Evolutionary conservation across 2,113 vertebrate species (phyloP).

Genomic region (Sebastes schlegelii): DNA sequence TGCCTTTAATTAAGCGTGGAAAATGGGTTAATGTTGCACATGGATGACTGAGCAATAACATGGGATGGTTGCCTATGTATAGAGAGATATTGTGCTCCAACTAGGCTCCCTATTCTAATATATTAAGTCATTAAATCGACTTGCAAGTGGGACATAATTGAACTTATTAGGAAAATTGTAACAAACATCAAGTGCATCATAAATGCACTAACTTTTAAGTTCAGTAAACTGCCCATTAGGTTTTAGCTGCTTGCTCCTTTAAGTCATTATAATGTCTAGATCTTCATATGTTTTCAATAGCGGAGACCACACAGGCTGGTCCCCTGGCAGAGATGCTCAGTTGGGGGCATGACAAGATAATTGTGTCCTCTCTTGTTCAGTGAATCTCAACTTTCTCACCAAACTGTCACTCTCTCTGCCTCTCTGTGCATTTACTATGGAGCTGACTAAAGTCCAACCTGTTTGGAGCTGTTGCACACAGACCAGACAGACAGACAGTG

Average conservation of each 20-base stretch:
- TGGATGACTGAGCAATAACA: constrained; percentile 52
- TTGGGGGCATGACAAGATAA: too few relatives aligned
- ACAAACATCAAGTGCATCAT: not conserved
- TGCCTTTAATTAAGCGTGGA: constrained; percentile 56
- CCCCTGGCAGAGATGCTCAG: not conserved
- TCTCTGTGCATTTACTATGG: too few relatives aligned
- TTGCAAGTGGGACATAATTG: not conserved
- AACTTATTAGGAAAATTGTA: not conserved
- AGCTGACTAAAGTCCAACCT: too few relatives aligned
- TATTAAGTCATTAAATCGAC: not conserved
- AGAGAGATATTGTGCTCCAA: not conserved
- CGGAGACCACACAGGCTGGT: constrained; percentile 55
- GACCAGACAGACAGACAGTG: too few relatives aligned
- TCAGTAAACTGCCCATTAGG: not conserved
- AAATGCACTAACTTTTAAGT: not conserved
- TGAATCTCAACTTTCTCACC: too few relatives aligned
- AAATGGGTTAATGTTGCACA: constrained; percentile 74
- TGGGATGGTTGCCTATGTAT: constrained; percentile 15
- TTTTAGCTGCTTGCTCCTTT: not conserved
- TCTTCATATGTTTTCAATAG: not conserved
- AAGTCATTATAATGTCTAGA: not conserved
- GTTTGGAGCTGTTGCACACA: too few relatives aligned
- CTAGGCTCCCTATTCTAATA: not conserved
- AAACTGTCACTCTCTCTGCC: too few relatives aligned
- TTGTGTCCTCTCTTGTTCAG: too few relatives aligned